Percentiles rank a stretch among this genome's conserved stretches.
Conservation (phyloP, 2,797 vertebrate species). For the Yasuhikotakia modesta region DNA sequence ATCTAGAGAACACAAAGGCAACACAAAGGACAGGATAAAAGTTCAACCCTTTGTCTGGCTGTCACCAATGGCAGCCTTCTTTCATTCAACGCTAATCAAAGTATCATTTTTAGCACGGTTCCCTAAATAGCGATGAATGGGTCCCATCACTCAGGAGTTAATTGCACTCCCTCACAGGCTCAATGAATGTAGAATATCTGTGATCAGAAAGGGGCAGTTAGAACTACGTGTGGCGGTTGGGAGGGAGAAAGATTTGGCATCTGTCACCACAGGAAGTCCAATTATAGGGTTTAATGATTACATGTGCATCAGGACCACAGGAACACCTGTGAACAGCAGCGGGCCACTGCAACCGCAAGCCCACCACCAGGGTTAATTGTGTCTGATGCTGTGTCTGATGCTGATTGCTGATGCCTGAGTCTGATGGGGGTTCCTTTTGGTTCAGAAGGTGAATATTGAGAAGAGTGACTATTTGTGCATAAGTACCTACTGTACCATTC, state of each 20-base stretch:
- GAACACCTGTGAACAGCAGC: conserved; percentile 70
- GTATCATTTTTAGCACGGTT: conserved; percentile 39
- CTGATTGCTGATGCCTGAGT: conserved; percentile 56
- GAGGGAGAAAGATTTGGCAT: conserved; percentile 53
- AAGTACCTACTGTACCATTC: background rate
- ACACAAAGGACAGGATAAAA: conserved; percentile 8
- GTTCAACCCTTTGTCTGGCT: background rate
- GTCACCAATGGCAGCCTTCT: conserved; percentile 35
- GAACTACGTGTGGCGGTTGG: conserved; percentile 27
- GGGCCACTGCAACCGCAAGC: conserved; percentile 29
- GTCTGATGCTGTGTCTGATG: conserved; percentile 36
- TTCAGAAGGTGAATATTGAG: background rate
- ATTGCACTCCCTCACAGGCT: conserved; percentile 61
- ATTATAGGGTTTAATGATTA: conserved; percentile 64
- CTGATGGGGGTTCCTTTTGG: conserved; percentile 1
- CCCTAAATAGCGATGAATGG: conserved; percentile 67
- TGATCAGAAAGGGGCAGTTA: conserved; percentile 48
- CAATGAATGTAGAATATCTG: conserved; percentile 54
- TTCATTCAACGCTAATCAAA: conserved; percentile 36
- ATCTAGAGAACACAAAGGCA: conserved; percentile 77
- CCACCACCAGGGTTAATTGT: conserved; percentile 36
- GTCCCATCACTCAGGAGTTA: conserved; percentile 68
- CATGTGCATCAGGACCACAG: conserved; percentile 62
- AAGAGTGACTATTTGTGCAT: conserved; percentile 8
- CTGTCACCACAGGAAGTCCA: conserved; percentile 63